Evolutionary conservation across 2,888 invertebrate species (phyloP), one percentile per base, ranked within the genome.

Genomic region (Netelia melanura): DNA sequence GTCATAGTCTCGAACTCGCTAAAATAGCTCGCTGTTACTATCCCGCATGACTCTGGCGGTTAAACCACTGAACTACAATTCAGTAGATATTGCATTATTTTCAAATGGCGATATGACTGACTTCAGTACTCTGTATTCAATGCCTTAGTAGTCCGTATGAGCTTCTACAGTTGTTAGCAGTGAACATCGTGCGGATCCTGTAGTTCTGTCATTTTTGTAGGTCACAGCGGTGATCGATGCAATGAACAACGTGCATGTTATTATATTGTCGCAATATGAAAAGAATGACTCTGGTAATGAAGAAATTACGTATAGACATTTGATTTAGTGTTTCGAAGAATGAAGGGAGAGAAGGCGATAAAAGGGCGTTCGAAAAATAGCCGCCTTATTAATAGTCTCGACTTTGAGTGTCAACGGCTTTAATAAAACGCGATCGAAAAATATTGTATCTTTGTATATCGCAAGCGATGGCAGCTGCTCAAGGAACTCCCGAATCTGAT

Each of bases 401-500:
- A 38, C 38, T 25, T 11, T 23, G n/a, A 23, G 10, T 70, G 25
- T 54, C 48, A 62, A 70, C 11, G 17, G 62, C 10, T 25, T 14
- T 38, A 11, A 11, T 48, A 64, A 62, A 62, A 56, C 25, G 10
- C n/a, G 10, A 64, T n/a, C 11, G 62, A n/a, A 14, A 44, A 68
- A 52, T 2, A 38, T 25, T 54, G 25, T 17, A 10, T 25, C 48
- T 10, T 38, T 23, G 43, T 11, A 44, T 61, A 61, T 68, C 30
- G 21, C 11, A 25, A 58, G 38, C 23, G 0, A 93, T 93, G 92
- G 92, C 93, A 86, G 90, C 91, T 76, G 92, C 93, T 75, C 94
- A 94, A 89, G 93, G 94, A 83, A 94, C 94, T 44, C 94, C 94
- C 2, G 94, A 95, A 86, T 94, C 94, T 77, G 94, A 94, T 86